Conservation (phyloP, 2,888 invertebrate species). For the Uropetala carovei region DNA sequence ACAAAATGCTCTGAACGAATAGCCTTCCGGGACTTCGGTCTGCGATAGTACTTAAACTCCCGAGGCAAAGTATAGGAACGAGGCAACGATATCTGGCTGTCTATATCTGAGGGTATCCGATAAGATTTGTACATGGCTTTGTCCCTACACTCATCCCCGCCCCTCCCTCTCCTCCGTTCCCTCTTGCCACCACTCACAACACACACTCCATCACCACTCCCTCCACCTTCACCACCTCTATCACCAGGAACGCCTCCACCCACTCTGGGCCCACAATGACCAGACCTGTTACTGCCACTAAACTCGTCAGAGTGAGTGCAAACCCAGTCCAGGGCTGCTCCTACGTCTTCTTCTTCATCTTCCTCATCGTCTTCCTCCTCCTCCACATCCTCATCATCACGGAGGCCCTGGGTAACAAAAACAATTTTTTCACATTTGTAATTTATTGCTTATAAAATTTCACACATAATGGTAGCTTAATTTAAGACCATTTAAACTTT, state of each 20-base stretch:
- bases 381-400: slow-evolving; percentile 30
- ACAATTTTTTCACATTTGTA: too few relatives aligned
- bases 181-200: not conserved
- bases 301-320: slow-evolving; percentile 57
- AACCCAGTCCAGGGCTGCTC: slow-evolving; percentile 66
- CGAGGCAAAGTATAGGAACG: slow-evolving; percentile 90
- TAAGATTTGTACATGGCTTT: slow-evolving; percentile 75
- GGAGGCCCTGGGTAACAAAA: not conserved
- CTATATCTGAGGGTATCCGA: slow-evolving; percentile 83
- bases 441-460: too few relatives aligned
- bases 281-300: slow-evolving; percentile 57
- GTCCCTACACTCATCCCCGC: slow-evolving; percentile 65
- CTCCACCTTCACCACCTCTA: slow-evolving; percentile 66
- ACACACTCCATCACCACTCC: slow-evolving; percentile 20
- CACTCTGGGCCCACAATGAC: slow-evolving; percentile 50
- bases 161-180: slow-evolving; percentile 65
- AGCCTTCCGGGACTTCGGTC: slow-evolving; percentile 78
- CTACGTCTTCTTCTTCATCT: slow-evolving; percentile 64
- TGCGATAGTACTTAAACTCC: slow-evolving; percentile 88
- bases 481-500: not conserved
- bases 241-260: slow-evolving; percentile 64
- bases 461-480: too few relatives aligned
- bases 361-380: slow-evolving; percentile 66
- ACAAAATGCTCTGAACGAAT: slow-evolving; percentile 83
- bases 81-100: slow-evolving; percentile 87